Evolutionary conservation across 30 jellyfish, hydroid and myxozoan species (phyloP).

Genomic region (Turritopsis rubra): DNA sequence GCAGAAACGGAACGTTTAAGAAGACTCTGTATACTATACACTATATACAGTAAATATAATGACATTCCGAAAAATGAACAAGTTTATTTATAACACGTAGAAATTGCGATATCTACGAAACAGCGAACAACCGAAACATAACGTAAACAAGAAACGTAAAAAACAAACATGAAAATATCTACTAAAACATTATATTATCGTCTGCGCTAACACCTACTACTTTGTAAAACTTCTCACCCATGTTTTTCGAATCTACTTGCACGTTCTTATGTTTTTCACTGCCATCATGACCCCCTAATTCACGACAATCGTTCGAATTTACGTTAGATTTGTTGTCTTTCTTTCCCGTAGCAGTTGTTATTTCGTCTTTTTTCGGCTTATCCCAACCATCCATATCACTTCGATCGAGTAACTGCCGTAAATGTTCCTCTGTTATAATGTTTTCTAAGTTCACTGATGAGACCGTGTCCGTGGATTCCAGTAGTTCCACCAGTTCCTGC

Average conservation of each 20-base stretch:
- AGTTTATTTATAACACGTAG: too few relatives aligned
- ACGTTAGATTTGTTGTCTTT: neutral
- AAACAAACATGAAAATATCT: neutral
- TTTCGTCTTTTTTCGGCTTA: neutral
- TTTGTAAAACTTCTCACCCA: neutral
- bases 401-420: conserved; percentile 63
- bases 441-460: conserved; percentile 15
- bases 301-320: neutral
- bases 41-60: neutral
- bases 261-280: neutral
- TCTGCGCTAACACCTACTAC: neutral
- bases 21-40: too few relatives aligned
- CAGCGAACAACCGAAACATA: neutral
- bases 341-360: neutral
- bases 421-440: conserved; percentile 55
- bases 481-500: conserved; percentile 60
- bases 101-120: neutral
- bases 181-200: neutral
- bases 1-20: too few relatives aligned
- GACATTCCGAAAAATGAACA: too few relatives aligned
- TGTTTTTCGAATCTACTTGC: neutral
- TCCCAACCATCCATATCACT: conserved; percentile 41
- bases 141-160: neutral
- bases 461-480: conserved; percentile 61
- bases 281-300: neutral